phyloP scores from a whole-genome alignment of 2,113 vertebrate genomes.

The Labeo catla region DNA sequence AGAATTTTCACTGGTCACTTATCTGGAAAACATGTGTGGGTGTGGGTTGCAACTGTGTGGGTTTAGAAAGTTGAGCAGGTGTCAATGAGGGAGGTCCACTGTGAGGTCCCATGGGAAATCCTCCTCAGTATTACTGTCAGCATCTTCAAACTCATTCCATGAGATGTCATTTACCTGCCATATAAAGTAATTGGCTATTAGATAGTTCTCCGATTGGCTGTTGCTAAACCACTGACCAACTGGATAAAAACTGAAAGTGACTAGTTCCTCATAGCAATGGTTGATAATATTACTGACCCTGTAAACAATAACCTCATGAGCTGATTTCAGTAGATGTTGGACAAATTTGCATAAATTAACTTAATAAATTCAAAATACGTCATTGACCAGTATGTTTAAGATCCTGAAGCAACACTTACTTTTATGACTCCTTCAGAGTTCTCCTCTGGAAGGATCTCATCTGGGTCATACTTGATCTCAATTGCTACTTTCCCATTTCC shows the following conservation, averaged over 20 bases:
- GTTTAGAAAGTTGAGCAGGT: neutral
- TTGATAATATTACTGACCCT: neutral
- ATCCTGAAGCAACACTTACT: slow-evolving; percentile 57
- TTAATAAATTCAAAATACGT: too few relatives aligned
- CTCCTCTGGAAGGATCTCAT: slow-evolving; percentile 70
- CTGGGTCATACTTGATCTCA: slow-evolving; percentile 64
- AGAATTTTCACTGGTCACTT: neutral
- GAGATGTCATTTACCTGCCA: slow-evolving; percentile 60
- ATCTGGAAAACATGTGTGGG: slow-evolving; percentile 30
- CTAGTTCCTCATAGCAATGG: neutral
- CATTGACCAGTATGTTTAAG: neutral
- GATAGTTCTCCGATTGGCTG: neutral
- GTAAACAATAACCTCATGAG: neutral
- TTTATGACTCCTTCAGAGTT: slow-evolving; percentile 71
- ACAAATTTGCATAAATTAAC: neutral
- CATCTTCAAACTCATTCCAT: slow-evolving; percentile 48
- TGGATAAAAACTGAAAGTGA: slow-evolving; percentile 13
- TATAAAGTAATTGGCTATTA: neutral
- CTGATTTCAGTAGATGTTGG: neutral
- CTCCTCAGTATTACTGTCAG: slow-evolving; percentile 44
- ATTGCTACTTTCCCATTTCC: slow-evolving; percentile 77
- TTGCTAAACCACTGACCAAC: slow-evolving; percentile 13
- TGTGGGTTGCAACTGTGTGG: neutral
- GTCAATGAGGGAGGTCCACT: slow-evolving; percentile 38
- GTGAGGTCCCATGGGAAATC: slow-evolving; percentile 55